A percentile compares a stretch with the other conserved stretches of the same genome.
These are phyloP conservation scores for Climacteris rufus DNA, from an alignment of 2,113 vertebrate species.

Conservation along the genomic window DNA sequence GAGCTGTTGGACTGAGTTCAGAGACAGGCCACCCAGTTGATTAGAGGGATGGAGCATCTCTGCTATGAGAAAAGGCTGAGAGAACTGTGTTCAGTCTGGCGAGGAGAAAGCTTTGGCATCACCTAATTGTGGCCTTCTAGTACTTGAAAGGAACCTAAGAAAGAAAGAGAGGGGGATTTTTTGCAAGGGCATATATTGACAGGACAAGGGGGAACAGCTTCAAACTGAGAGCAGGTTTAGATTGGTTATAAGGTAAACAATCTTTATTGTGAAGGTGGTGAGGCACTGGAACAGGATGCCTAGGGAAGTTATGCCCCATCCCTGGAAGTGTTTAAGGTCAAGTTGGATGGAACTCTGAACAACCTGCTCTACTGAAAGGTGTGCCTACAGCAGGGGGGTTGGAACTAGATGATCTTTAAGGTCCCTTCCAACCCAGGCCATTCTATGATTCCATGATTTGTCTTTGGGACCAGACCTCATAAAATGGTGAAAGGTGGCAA, in stretches of 20 bases:
- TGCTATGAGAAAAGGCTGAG: not conserved
- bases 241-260: not conserved
- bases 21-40: not conserved
- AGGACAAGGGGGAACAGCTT: not conserved
- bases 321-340: not conserved
- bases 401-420: not conserved
- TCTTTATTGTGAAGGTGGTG: not conserved
- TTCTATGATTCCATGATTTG: not conserved
- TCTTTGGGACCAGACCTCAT: not conserved
- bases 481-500: not conserved
- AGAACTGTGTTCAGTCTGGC: rapidly evolving
- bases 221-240: not conserved
- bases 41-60: not conserved
- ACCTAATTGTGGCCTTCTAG: not conserved
- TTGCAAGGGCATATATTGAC: not conserved
- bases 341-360: not conserved
- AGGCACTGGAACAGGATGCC: not conserved
- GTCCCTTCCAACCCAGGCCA: too few species aligned
- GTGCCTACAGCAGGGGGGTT: not conserved
- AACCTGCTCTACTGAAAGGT: not conserved
- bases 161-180: not conserved
- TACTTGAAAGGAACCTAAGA: not conserved
- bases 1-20: not conserved
- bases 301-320: not conserved
- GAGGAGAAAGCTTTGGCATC: not conserved